phyloP scores from a whole-genome alignment of 1,140 invertebrate species.

The Sweltsa coloradensis region DNA sequence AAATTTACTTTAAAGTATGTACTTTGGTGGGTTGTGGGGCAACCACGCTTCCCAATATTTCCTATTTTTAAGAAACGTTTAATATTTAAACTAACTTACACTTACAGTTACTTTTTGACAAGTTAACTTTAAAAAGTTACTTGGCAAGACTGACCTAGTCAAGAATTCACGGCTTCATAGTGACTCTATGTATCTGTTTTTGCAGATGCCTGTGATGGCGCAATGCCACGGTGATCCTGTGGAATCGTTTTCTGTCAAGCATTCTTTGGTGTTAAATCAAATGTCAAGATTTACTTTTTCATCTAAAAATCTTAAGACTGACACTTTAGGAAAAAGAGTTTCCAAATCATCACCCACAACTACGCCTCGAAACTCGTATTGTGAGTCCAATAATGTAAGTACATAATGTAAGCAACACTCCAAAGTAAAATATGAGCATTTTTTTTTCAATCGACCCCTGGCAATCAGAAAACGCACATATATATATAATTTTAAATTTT shows the following conservation, averaged over 20 bases:
- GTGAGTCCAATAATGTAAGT: too few relatives aligned
- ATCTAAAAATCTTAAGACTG: not conserved
- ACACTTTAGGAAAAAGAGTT: not conserved
- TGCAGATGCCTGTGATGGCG: not conserved
- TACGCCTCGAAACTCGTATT: too few relatives aligned
- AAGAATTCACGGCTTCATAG: not conserved
- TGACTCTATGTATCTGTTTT: not conserved
- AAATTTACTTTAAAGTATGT: too few relatives aligned
- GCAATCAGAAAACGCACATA: too few relatives aligned
- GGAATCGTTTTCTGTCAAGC: constrained; percentile 11
- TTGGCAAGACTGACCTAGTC: too few relatives aligned
- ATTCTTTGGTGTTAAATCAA: constrained; percentile 13
- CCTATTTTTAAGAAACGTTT: not conserved
- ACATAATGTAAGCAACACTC: too few relatives aligned
- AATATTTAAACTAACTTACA: not conserved
- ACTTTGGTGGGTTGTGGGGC: too few relatives aligned
- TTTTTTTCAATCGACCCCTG: too few relatives aligned
- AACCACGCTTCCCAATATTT: too few relatives aligned
- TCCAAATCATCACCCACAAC: not conserved
- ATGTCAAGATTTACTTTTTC: constrained; percentile 8
- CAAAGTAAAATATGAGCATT: too few relatives aligned
- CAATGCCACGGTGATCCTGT: constrained; percentile 4
- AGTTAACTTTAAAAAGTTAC: not conserved
- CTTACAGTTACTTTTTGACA: not conserved
- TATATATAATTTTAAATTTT: too few relatives aligned